These are phyloP conservation scores for Plotosus lineatus DNA, from an alignment of 2,113 vertebrate species.

Conservation along the genomic window DNA sequence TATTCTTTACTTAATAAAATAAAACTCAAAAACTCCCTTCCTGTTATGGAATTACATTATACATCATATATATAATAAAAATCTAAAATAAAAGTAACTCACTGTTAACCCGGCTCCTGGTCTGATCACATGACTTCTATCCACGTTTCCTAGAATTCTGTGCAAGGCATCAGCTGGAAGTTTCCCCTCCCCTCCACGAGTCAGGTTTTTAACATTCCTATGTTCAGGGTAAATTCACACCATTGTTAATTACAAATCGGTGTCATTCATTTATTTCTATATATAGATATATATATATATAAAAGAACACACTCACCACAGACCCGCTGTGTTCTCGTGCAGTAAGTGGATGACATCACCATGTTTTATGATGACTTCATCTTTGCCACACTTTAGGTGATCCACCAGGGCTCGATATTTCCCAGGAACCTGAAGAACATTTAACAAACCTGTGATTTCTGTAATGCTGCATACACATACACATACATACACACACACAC, in stretches of 20 bases:
- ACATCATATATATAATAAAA: too few species aligned
- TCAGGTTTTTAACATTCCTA: slow-evolving; percentile 88
- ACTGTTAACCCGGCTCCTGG: slow-evolving; percentile 62
- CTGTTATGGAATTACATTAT: too few species aligned
- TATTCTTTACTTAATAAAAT: too few species aligned
- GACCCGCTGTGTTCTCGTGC: slow-evolving; percentile 77
- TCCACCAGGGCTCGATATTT: slow-evolving; percentile 83
- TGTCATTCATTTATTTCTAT: background rate
- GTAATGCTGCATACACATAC: background rate
- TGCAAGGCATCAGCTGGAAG: slow-evolving; percentile 79
- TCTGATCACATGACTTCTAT: slow-evolving; percentile 71
- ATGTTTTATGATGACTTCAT: slow-evolving; percentile 84
- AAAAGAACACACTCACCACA: slow-evolving; percentile 71
- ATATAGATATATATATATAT: background rate
- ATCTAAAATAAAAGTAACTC: slow-evolving; percentile 2
- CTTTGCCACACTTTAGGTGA: slow-evolving; percentile 76
- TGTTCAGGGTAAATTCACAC: background rate
- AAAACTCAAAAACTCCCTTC: too few species aligned
- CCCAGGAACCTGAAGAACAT: slow-evolving; percentile 77
- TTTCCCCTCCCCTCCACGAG: slow-evolving; percentile 82
- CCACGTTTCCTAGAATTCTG: slow-evolving; percentile 79
- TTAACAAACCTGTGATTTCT: background rate
- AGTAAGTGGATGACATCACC: slow-evolving; percentile 85
- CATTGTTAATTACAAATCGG: background rate
- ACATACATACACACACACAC: too few species aligned